Conservation (phyloP, 2,797 vertebrate species). For the Pseudotriccus pelzelni region DNA sequence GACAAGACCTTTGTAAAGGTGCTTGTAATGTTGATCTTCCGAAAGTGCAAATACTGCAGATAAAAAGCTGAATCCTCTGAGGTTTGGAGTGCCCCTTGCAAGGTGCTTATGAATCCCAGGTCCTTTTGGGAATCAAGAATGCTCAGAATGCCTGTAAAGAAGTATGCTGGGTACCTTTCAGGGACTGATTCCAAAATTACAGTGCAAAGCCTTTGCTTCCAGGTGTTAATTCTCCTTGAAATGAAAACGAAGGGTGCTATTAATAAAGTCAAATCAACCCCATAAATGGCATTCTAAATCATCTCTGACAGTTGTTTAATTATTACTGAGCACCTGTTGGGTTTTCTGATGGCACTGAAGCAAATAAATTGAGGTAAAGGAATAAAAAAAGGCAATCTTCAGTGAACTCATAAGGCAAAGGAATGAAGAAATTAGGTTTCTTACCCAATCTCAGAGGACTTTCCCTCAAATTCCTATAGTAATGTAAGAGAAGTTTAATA, state of each 20-base stretch:
- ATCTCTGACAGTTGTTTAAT: conserved; percentile 4
- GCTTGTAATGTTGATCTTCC: not conserved
- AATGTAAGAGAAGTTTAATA: not conserved
- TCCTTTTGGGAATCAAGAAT: not conserved
- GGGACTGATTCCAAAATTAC: not conserved
- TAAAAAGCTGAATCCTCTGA: not conserved
- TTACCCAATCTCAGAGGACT: not conserved
- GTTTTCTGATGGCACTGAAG: not conserved
- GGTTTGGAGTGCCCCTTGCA: not conserved
- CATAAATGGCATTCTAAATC: not conserved
- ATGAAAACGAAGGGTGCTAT: not conserved
- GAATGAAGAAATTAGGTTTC: not conserved
- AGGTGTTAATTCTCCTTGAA: not conserved
- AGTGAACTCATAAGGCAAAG: not conserved
- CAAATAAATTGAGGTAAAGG: not conserved
- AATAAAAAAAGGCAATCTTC: not conserved
- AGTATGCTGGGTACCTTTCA: not conserved
- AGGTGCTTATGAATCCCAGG: not conserved
- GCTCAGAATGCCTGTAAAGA: not conserved
- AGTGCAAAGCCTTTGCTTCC: not conserved
- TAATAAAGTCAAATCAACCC: not conserved
- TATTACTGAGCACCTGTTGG: not conserved
- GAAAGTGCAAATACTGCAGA: not conserved
- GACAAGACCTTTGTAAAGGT: not conserved
- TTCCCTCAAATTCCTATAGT: not conserved